These are phyloP conservation scores for Cydia splendana DNA, from an alignment of 1,140 invertebrate species.

Conservation along the genomic window DNA sequence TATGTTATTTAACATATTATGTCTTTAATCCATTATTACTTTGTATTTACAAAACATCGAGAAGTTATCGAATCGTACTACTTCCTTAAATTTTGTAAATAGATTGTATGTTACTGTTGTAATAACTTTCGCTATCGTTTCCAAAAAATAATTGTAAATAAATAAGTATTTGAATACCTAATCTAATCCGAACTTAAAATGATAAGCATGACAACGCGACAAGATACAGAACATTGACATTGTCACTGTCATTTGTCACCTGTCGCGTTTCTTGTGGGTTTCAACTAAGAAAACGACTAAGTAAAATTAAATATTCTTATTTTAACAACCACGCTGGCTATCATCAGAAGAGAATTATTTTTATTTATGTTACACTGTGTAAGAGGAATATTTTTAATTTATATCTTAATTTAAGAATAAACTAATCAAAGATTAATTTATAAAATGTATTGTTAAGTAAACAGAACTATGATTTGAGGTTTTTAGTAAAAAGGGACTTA, in stretches of 20 bases:
- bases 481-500: too few relatives aligned
- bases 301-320: too few relatives aligned
- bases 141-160: slow-evolving; percentile 13
- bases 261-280: too few relatives aligned
- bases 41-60: slow-evolving; percentile 7
- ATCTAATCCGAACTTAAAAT: too few relatives aligned
- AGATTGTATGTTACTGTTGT: not conserved
- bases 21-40: not conserved
- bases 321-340: not conserved
- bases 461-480: not conserved
- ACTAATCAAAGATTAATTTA: slow-evolving; percentile 5
- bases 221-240: too few relatives aligned
- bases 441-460: not conserved
- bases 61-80: not conserved
- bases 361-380: not conserved
- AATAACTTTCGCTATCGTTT: not conserved
- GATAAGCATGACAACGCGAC: too few relatives aligned
- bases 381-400: not conserved
- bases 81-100: slow-evolving; percentile 5
- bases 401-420: slow-evolving; percentile 2
- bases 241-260: too few relatives aligned
- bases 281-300: too few relatives aligned
- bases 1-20: not conserved
- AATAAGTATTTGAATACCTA: not conserved
- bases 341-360: not conserved